Percentiles rank a stretch among this genome's conserved stretches.
Conservation (phyloP, 2,113 vertebrate genomes). For the Danio rerio region DNA sequence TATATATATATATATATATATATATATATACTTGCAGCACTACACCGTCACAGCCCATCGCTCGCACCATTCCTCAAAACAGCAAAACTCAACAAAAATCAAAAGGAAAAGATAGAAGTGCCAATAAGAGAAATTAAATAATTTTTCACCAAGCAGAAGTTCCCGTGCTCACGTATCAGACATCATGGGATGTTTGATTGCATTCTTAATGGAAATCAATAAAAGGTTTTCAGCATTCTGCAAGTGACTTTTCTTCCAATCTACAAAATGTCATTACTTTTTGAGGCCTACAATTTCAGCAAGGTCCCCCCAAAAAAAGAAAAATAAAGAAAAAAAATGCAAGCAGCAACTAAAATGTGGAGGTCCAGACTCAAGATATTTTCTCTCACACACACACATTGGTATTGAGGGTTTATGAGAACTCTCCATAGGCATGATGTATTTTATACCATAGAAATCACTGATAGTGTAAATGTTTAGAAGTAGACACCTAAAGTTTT, state of each 20-base stretch:
- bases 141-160: slow-evolving; percentile 66
- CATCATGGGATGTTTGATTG: slow-evolving; percentile 77
- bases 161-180: slow-evolving; percentile 55
- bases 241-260: slow-evolving; percentile 73
- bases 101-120: slow-evolving; percentile 56
- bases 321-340: neutral
- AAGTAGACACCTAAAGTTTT: too few species aligned
- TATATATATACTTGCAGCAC: neutral
- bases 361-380: neutral
- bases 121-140: slow-evolving; percentile 68
- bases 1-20: neutral
- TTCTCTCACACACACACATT: neutral
- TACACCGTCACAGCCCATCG: neutral
- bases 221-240: slow-evolving; percentile 65
- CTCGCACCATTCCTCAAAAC: neutral
- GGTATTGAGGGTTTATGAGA: too few species aligned
- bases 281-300: slow-evolving; percentile 55
- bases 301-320: neutral
- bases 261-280: slow-evolving; percentile 75
- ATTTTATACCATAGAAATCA: too few species aligned
- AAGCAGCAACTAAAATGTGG: neutral
- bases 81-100: slow-evolving; percentile 21
- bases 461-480: too few species aligned
- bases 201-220: slow-evolving; percentile 83
- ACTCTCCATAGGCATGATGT: too few species aligned